These are phyloP conservation scores for Microtus montanus DNA, from an alignment of 2,113 vertebrate genomes.

Conservation along the genomic window DNA sequence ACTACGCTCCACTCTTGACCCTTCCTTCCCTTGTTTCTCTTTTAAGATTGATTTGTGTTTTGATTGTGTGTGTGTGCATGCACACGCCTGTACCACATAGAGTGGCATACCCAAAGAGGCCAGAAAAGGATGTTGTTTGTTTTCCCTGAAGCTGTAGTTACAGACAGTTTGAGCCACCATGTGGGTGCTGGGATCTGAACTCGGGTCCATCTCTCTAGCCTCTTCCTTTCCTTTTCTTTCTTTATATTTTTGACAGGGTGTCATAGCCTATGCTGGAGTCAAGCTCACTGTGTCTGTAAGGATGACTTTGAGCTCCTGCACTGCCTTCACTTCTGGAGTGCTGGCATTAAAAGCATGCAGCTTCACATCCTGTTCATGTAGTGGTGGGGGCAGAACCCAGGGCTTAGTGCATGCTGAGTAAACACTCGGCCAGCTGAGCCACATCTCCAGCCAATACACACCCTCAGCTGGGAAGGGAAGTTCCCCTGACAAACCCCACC, in stretches of 20 bases:
- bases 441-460: background rate
- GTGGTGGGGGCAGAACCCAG: background rate
- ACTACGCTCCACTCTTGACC: background rate
- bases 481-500: background rate
- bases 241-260: background rate
- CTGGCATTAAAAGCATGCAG: background rate
- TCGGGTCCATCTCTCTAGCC: background rate
- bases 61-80: background rate
- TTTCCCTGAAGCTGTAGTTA: background rate
- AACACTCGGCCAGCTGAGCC: background rate
- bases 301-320: background rate
- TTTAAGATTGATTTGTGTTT: background rate
- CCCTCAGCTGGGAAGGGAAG: background rate
- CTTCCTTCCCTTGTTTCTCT: background rate
- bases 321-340: background rate
- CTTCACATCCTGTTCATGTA: too few species aligned
- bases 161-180: background rate
- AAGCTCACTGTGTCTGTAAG: background rate
- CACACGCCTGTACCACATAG: background rate
- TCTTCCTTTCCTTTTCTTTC: background rate
- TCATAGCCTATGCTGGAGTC: background rate
- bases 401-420: background rate
- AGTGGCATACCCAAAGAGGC: background rate
- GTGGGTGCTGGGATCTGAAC: background rate
- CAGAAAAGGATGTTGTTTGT: background rate